phyloP scores from a whole-genome alignment of 2,888 invertebrate species.

The Trichogramma evanescens region DNA sequence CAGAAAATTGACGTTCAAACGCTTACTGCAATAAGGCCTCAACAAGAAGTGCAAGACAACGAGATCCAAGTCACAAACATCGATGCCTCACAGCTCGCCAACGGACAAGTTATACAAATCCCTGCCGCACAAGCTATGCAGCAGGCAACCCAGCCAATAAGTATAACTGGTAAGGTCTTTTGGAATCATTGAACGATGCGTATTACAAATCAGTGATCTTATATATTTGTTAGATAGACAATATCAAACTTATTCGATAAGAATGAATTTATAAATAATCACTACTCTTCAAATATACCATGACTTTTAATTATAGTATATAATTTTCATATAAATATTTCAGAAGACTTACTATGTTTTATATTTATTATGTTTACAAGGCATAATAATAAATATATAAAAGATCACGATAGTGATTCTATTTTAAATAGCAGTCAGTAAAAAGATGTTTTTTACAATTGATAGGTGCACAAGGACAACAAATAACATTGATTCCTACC shows the following conservation, averaged over 20 bases:
- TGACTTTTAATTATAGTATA: too few species aligned
- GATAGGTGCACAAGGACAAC: conserved; percentile 65
- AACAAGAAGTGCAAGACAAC: conserved; percentile 29
- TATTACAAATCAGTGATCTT: background rate
- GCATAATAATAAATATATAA: conserved; percentile 1
- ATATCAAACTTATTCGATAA: too few species aligned
- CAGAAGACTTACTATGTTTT: background rate
- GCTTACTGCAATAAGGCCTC: conserved; percentile 37
- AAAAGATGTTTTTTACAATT: conserved; percentile 11
- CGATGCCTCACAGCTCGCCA: conserved; percentile 41
- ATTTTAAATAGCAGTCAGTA: conserved; percentile 14
- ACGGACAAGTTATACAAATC: conserved; percentile 45
- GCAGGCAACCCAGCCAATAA: conserved; percentile 56
- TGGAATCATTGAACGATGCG: background rate
- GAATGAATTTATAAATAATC: too few species aligned
- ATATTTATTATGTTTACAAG: conserved; percentile 1
- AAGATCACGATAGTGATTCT: conserved; percentile 4
- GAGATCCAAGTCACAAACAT: conserved; percentile 44
- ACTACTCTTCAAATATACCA: too few species aligned
- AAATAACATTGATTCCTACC: conserved; percentile 77
- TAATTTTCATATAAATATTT: too few species aligned
- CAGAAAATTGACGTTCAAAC: conserved; percentile 44
- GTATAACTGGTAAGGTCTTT: conserved; percentile 51
- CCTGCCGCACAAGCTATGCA: conserved; percentile 36
- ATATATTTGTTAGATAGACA: too few species aligned